These are phyloP conservation scores for Macrocentrus cingulum DNA, from an alignment of 1,140 invertebrate genomes.

Conservation along the genomic window DNA sequence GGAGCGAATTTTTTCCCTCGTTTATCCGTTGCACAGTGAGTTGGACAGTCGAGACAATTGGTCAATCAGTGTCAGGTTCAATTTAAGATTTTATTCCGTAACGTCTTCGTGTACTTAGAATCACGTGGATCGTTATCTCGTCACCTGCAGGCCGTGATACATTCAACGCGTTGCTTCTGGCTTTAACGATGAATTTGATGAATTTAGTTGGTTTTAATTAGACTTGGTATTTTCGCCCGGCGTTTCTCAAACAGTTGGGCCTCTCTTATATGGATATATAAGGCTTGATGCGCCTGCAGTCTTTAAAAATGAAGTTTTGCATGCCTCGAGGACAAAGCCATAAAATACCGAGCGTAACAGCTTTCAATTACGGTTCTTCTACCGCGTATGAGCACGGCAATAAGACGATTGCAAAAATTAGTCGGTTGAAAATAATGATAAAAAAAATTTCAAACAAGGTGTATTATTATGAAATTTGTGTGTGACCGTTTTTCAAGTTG, in stretches of 20 bases:
- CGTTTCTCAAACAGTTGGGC: neutral
- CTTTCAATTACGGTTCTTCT: slow-evolving; percentile 48
- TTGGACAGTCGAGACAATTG: neutral
- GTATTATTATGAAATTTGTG: neutral
- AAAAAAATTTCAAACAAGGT: slow-evolving; percentile 6
- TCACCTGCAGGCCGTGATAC: neutral
- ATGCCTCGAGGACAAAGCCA: slow-evolving; percentile 46
- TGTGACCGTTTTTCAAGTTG: neutral
- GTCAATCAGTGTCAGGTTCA: slow-evolving; percentile 5
- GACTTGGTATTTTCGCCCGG: slow-evolving; percentile 38
- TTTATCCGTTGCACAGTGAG: neutral
- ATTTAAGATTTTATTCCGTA: neutral
- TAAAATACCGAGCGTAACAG: slow-evolving; percentile 52
- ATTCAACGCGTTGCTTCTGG: slow-evolving; percentile 1
- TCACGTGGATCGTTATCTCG: slow-evolving; percentile 5
- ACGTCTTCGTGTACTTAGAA: neutral
- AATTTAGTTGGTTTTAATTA: slow-evolving; percentile 51
- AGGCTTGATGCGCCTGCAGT: slow-evolving; percentile 20
- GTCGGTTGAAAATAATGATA: slow-evolving; percentile 1
- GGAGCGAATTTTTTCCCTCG: neutral
- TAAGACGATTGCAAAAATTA: slow-evolving; percentile 2
- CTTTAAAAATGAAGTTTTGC: slow-evolving; percentile 48
- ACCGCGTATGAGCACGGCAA: slow-evolving; percentile 26
- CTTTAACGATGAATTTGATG: slow-evolving; percentile 48
- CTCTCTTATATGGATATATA: too few relatives aligned